Evolutionary conservation across 1,140 invertebrate genomes (phyloP).

Genomic region (Eupeodes corollae): DNA sequence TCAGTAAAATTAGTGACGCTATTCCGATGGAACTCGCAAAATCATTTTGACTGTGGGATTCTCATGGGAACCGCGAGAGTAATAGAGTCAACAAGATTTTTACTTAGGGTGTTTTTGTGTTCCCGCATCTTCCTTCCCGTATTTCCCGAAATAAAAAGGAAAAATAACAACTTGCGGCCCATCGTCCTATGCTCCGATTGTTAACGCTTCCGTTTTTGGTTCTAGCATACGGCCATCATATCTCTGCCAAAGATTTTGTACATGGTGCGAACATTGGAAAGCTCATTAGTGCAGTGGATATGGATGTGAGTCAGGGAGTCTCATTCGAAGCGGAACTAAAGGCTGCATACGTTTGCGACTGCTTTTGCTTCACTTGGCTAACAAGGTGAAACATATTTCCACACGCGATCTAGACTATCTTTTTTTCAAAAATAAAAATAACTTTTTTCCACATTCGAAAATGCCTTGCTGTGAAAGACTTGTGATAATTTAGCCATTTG

Average conservation of each 20-base stretch:
- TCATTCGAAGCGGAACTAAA: background rate
- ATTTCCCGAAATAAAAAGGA: too few relatives aligned
- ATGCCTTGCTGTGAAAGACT: background rate
- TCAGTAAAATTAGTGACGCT: constrained; percentile 1
- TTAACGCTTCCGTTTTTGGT: too few relatives aligned
- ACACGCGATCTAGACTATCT: constrained; percentile 1
- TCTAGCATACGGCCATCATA: too few relatives aligned
- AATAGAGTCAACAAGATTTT: background rate
- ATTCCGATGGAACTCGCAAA: background rate
- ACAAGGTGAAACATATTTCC: constrained; percentile 1
- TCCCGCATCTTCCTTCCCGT: too few relatives aligned
- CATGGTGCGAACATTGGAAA: too few relatives aligned
- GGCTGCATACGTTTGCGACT: background rate
- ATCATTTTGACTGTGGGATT: background rate
- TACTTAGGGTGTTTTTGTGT: background rate
- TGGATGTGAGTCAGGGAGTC: too few relatives aligned
- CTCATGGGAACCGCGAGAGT: background rate
- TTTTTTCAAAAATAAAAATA: too few relatives aligned
- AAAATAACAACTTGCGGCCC: too few relatives aligned
- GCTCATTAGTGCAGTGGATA: too few relatives aligned
- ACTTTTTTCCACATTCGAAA: background rate
- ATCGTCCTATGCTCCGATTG: background rate
- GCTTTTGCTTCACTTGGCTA: background rate
- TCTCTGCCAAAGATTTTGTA: too few relatives aligned
- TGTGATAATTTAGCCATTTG: background rate